Percentiles rank a stretch among this genome's conserved stretches.
Conservation (phyloP, 2,797 vertebrate genomes). For the Sebastes iracundus region DNA sequence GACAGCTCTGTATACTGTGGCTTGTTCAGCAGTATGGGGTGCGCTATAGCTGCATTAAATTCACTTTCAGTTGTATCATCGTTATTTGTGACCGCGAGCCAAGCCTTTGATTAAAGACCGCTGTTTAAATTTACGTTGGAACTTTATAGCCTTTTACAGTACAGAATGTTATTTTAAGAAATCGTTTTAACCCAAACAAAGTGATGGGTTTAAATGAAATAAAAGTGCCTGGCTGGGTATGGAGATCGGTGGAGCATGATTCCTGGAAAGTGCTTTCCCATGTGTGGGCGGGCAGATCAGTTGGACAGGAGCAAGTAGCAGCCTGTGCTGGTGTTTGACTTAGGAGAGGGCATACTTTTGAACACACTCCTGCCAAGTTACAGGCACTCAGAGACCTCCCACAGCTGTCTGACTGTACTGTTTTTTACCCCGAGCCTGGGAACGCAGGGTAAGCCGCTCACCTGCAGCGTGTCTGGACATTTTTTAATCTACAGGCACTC, state of each 20-base stretch:
- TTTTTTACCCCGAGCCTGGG: conserved; percentile 51
- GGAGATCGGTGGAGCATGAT: conserved; percentile 64
- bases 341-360: conserved; percentile 60
- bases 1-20: conserved; percentile 55
- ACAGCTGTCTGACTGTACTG: conserved; percentile 43
- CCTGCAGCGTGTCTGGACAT: conserved; percentile 64
- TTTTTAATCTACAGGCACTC: conserved; percentile 44
- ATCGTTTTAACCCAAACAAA: conserved; percentile 70
- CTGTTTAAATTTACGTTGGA: conserved; percentile 52
- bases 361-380: conserved; percentile 65
- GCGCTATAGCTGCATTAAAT: conserved; percentile 8
- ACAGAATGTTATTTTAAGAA: conserved; percentile 61
- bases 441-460: conserved; percentile 56
- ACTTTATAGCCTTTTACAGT: conserved; percentile 57
- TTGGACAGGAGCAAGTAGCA: conserved; percentile 73
- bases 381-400: conserved; percentile 66
- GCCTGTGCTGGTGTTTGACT: conserved; percentile 67
- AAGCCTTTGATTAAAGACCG: conserved; percentile 62
- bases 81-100: conserved; percentile 53
- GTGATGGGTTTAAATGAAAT: conserved; percentile 69
- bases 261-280: conserved; percentile 77
- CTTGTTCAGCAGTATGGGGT: conserved; percentile 9
- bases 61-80: conserved; percentile 50
- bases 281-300: conserved; percentile 71
- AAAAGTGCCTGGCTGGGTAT: conserved; percentile 55